A percentile compares a stretch with the other conserved stretches of the same genome.
Conservation (phyloP, 2,888 invertebrate genomes). For the Anticlea derivata region DNA sequence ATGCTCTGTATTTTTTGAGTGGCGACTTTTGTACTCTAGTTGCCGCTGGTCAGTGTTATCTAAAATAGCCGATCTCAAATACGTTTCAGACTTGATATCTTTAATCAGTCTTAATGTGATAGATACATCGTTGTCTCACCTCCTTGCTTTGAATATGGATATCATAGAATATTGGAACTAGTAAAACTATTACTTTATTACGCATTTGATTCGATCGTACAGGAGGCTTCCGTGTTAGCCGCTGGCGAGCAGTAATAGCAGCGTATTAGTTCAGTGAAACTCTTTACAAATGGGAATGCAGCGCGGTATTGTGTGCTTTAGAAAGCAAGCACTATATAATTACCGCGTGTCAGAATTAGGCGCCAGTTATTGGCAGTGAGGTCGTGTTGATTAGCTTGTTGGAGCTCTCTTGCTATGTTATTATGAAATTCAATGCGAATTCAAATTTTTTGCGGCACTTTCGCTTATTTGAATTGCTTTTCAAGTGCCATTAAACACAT, state of each 20-base stretch:
- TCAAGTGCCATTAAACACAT: constrained; percentile 8
- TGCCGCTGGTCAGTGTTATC: no score
- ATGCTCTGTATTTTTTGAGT: no score
- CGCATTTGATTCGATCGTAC: no score
- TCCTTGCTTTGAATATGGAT: no score
- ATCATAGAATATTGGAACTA: no score
- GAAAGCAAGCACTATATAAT: constrained; percentile 33
- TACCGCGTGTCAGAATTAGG: constrained; percentile 30
- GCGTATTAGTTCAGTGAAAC: neutral
- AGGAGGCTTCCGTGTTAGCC: no score
- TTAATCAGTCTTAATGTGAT: no score
- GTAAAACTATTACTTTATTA: no score
- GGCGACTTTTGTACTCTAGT: constrained; percentile 22
- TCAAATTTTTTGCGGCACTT: constrained; percentile 18
- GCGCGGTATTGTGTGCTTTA: constrained; percentile 23
- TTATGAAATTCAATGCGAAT: constrained; percentile 11
- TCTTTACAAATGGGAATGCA: constrained; percentile 8
- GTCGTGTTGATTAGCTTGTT: constrained; percentile 26
- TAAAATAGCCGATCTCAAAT: no score
- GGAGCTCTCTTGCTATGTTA: constrained; percentile 7
- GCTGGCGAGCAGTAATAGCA: no score
- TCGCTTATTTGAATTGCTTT: constrained; percentile 21
- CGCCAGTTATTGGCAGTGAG: constrained; percentile 29
- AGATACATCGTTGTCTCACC: no score
- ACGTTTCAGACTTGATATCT: no score